Base-by-base conservation (phyloP, 1,140 invertebrate genomes). In the Drosophila kurseongensis region DNA sequence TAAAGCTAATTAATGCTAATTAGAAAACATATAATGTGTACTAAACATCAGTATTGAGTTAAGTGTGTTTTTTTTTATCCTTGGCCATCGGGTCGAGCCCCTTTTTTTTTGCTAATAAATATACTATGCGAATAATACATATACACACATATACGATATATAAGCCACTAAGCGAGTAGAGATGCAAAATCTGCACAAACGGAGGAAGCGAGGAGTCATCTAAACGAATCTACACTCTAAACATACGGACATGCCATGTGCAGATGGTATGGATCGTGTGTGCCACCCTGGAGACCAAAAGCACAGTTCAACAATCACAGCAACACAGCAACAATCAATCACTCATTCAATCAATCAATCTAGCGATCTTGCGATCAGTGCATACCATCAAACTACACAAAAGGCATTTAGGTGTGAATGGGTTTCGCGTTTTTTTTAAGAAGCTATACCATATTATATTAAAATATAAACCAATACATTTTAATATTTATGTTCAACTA, bases 41-140 rank as follows among this genome's bases (percentile, higher is more conserved):
- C 84, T 89, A 89, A 89, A 80, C 69, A 89, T 85, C 84, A 89
- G 84, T 89, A 89, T 89, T 89, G 77, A 75, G 74, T 90, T 89
- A 89, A 89, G 84, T 68, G 66, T 71, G 62, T 71, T 75, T 88
- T 67, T 80, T 67, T 75, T 82, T 67, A 8, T 32, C 29, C 54
- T 41, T 36, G 51, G 44, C 55, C 14, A 29, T 44, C 16, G 14
- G 44, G 48, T 59, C 51, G 10, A 23, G 0, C 14, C 16, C 38
- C 14, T 18, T 55, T 75, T 68, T 67, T 79, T 82, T 79, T 68
- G 60, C 83, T 86, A 74, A 88, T 86, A 67, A 78, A 78, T 80
- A 78, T 74, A 85, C 58, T 65, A 75, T 75, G 72, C 72, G 72
- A 74, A 74, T 74, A 75, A 75, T 56, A 75, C 51, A 75, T 65